These are phyloP conservation scores for Epizoanthus fatuus DNA, from an alignment of 92 coral and sea anemone species.

Conservation along the genomic window DNA sequence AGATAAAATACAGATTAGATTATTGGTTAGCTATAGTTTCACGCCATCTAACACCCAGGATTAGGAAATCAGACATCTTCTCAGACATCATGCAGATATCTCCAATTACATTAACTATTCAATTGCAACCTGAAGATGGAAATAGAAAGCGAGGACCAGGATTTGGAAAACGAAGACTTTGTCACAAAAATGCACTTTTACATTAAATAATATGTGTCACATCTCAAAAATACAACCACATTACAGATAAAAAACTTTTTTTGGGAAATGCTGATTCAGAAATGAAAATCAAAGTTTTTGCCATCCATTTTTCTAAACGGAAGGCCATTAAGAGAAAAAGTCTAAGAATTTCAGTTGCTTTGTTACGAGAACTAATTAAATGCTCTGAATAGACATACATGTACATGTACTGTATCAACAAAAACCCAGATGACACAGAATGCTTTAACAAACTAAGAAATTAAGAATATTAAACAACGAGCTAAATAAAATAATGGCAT, in stretches of 20 bases:
- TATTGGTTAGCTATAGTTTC: constrained; percentile 29
- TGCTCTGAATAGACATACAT: constrained; percentile 4
- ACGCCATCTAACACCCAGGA: not conserved
- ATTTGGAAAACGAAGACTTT: constrained; percentile 32
- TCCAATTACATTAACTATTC: constrained; percentile 6
- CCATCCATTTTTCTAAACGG: constrained; percentile 32
- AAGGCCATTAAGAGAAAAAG: constrained; percentile 26
- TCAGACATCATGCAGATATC: constrained; percentile 33
- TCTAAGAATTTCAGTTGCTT: constrained; percentile 10
- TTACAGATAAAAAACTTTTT: not conserved
- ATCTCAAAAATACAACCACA: constrained; percentile 29
- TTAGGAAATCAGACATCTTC: constrained; percentile 19
- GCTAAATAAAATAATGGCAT: constrained; percentile 25
- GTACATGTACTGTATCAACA: not conserved
- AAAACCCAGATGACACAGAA: not conserved
- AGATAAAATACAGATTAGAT: constrained; percentile 50
- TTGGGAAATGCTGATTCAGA: constrained; percentile 32
- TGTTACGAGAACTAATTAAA: constrained; percentile 15
- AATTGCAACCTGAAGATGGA: not conserved
- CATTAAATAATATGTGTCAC: not conserved
- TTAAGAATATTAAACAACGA: constrained; percentile 16
- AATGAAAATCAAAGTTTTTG: constrained; percentile 42
- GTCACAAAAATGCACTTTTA: constrained; percentile 10
- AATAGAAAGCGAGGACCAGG: no score
- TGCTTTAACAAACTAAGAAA: not conserved